phyloP scores from a whole-genome alignment of 2,113 vertebrate species.

The Capricornis sumatraensis region DNA sequence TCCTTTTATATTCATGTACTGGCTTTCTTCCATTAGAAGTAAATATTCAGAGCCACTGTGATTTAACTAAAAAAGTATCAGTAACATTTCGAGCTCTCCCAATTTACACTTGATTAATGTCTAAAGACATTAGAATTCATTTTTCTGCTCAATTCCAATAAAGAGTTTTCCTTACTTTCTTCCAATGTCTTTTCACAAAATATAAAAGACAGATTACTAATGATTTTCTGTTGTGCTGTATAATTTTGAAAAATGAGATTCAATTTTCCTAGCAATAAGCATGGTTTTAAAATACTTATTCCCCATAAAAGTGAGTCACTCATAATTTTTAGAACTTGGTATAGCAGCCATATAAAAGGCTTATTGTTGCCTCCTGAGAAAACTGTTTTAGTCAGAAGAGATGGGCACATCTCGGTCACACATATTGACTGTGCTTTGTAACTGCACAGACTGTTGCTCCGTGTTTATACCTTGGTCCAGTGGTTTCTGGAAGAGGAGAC shows the following conservation, averaged over 20 bases:
- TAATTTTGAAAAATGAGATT: constrained; percentile 31
- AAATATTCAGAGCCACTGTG: not conserved
- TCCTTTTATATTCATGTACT: not conserved
- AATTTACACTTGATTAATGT: not conserved
- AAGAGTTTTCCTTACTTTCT: constrained; percentile 14
- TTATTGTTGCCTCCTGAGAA: not conserved
- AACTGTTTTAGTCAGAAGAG: not conserved
- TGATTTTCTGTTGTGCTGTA: constrained; percentile 7
- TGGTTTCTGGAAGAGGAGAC: not conserved
- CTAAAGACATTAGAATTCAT: not conserved
- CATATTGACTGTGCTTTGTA: not conserved
- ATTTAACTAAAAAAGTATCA: not conserved
- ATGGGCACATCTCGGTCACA: fast-evolving
- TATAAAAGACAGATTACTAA: constrained; percentile 8
- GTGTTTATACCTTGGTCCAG: not conserved
- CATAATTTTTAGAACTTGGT: not conserved
- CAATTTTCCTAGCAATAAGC: not conserved
- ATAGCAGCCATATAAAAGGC: not conserved
- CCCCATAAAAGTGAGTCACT: not conserved
- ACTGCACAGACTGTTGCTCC: fast-evolving
- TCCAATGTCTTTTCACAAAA: not conserved
- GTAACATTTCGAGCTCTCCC: not conserved
- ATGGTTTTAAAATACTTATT: not conserved
- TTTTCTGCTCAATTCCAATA: not conserved
- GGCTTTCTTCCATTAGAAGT: not conserved